phyloP scores from a whole-genome alignment of 2,113 vertebrate genomes.

The Hippolais icterina region DNA sequence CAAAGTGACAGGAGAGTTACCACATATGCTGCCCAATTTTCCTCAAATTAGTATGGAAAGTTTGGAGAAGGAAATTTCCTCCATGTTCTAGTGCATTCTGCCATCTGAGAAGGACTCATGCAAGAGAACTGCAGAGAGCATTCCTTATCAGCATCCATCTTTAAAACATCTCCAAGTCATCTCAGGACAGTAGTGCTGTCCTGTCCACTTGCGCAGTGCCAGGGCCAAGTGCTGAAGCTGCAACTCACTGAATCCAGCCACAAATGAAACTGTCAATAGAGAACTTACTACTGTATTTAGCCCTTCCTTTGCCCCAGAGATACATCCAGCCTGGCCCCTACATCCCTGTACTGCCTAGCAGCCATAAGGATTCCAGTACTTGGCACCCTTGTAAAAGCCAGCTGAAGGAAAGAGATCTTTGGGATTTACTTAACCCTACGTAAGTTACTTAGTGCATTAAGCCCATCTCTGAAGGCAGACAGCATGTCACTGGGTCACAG shows the following conservation, averaged over 20 bases:
- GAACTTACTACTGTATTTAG: background rate
- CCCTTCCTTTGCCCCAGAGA: background rate
- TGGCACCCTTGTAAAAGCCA: background rate
- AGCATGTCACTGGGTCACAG: background rate
- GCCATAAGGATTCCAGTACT: background rate
- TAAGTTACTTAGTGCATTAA: background rate
- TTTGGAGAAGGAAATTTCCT: background rate
- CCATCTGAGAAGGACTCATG: background rate
- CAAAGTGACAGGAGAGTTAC: background rate
- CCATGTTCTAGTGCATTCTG: background rate
- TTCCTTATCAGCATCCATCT: background rate
- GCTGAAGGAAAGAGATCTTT: background rate
- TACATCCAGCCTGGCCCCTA: background rate
- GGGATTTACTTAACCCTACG: background rate
- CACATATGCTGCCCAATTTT: background rate
- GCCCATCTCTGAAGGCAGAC: background rate
- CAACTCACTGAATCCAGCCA: background rate
- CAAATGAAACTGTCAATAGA: background rate
- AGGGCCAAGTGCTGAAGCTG: constrained; percentile 55
- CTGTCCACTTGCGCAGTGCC: background rate
- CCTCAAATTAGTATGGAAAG: background rate
- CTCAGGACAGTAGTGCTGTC: background rate
- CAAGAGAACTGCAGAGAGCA: background rate
- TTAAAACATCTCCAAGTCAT: background rate
- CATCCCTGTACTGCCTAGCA: background rate